Evolutionary conservation across 2,797 vertebrate species (phyloP), one percentile per base, ranked within the genome.

Genomic region (Diglossa cyanea): DNA sequence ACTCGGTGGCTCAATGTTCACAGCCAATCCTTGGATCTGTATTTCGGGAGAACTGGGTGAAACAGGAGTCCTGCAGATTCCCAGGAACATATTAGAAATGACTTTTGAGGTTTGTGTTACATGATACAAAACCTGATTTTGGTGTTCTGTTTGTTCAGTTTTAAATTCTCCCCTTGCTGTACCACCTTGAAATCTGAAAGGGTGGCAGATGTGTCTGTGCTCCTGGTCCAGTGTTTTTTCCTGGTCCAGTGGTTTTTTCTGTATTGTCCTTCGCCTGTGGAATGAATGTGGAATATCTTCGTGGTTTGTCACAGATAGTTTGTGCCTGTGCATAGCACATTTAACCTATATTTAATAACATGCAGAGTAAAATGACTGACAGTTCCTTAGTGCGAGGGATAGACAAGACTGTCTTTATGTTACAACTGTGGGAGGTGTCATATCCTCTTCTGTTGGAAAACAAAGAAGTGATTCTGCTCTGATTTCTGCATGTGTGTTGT

Each of bases 1-100:
- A 93, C 98, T 99, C 7, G 99, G 99, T 9, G 99, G 99, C 86
- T 99, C 99, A 88, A 99, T 99, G 99, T 99, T 99, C 96, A 99
- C 99, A 23, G 99, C 99, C 90, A 99, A 99, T 95, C 99, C 99
- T 35, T 99, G 99, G 99, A 99, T 99, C 86, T 99, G 99, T 95
- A 99, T 99, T 77, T 99, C 99, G 1, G 99, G 99, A 88, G 99
- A 99, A 85, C 97, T 99, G 92, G 98, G 99, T 25, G 99, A 99
- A 97, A 99, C 99, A 6, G 99, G 99, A 79, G 98, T 99, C 55
- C 97, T 99, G 83, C 99, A 99, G 97, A 98, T 99, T 85, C 99
- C 99, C 90, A 99, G 99, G 97, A 99, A 99, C 73, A 98, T 99
- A 82, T 95, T 99, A 93, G 99, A 99, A 97, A 99, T 99, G 97